These are phyloP conservation scores for Neolamprologus modestus DNA, from an alignment of 2,113 vertebrate genomes.

Conservation along the genomic window DNA sequence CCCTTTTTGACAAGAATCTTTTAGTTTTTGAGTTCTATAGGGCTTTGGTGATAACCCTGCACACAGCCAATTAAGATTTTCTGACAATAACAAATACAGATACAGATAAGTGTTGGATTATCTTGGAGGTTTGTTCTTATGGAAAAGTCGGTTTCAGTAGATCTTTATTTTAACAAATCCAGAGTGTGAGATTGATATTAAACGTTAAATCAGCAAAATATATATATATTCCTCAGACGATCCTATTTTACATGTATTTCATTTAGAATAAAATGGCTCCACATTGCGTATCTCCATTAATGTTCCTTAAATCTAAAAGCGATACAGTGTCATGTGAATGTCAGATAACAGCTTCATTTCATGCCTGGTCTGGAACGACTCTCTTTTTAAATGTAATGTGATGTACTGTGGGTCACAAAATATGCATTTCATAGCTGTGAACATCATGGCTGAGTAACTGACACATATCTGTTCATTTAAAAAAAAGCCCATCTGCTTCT, in stretches of 20 bases:
- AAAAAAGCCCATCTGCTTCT: background rate
- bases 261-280: constrained; percentile 2
- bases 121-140: constrained; percentile 24
- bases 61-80: constrained; percentile 2
- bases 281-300: constrained; percentile 8
- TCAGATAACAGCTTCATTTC: constrained; percentile 50
- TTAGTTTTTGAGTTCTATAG: background rate
- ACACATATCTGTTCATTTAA: background rate
- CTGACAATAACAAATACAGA: constrained; percentile 7
- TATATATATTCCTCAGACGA: constrained; percentile 23
- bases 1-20: background rate
- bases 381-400: constrained; percentile 26
- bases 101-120: constrained; percentile 14
- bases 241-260: background rate
- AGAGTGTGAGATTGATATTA: constrained; percentile 7
- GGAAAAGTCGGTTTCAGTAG: background rate
- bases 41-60: constrained; percentile 14
- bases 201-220: background rate
- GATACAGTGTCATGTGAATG: constrained; percentile 7
- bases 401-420: constrained; percentile 29
- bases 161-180: constrained; percentile 4
- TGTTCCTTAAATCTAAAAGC: constrained; percentile 3
- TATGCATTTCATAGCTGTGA: constrained; percentile 31
- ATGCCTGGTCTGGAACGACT: constrained; percentile 5
- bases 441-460: background rate